Percentiles rank a stretch among this genome's conserved stretches.
Evolutionary conservation across 1,140 invertebrate genomes (phyloP).

Genomic region (Drosophila burlai): DNA sequence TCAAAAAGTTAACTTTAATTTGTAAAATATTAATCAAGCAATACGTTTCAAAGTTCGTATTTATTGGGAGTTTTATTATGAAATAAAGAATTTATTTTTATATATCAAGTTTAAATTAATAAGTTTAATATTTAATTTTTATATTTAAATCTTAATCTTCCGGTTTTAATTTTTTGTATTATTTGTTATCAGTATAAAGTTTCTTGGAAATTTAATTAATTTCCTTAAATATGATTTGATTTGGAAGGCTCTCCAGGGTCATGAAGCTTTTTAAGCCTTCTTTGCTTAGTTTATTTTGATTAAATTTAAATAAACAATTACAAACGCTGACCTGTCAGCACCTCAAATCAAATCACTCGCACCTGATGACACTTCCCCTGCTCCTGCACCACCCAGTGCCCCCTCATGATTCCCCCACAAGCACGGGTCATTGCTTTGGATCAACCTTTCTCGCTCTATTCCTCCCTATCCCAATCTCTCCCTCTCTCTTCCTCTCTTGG

Average conservation of each 20-base stretch:
- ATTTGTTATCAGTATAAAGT: neutral
- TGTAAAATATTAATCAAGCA: too few species aligned
- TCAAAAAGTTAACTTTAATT: too few species aligned
- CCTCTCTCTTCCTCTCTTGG: neutral
- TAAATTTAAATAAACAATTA: neutral
- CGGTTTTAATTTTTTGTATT: neutral
- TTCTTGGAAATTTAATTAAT: neutral
- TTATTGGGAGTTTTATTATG: too few species aligned
- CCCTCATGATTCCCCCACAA: neutral
- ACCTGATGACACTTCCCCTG: slow-evolving; percentile 19
- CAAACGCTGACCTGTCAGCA: neutral
- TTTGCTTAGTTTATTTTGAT: neutral
- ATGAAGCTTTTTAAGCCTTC: neutral
- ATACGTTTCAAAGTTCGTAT: too few species aligned
- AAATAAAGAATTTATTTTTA: too few species aligned
- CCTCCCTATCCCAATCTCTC: neutral
- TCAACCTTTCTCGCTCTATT: slow-evolving; percentile 7
- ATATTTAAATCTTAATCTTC: neutral
- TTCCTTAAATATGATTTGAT: neutral
- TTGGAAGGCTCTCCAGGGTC: neutral
- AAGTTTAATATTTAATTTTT: neutral
- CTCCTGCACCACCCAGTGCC: neutral
- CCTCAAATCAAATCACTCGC: slow-evolving; percentile 6
- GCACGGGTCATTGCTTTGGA: slow-evolving; percentile 36
- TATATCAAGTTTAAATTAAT: too few species aligned